These are phyloP conservation scores for Panulirus ornatus DNA, from an alignment of 1,140 invertebrate species.

Conservation along the genomic window DNA sequence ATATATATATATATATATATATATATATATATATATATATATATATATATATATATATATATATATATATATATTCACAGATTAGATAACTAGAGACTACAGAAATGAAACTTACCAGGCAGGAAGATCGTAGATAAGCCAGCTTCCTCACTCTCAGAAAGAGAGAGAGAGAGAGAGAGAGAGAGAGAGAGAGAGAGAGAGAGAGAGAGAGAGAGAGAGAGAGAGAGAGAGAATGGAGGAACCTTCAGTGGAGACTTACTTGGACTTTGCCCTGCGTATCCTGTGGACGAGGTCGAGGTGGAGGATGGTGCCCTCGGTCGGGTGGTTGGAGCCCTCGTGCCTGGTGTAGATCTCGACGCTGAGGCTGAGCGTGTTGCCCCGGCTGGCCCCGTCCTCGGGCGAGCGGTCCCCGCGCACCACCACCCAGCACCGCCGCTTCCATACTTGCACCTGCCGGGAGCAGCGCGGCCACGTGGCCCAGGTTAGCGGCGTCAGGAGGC, in stretches of 20 bases:
- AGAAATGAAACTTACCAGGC: no score
- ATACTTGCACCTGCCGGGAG: conserved; percentile 70
- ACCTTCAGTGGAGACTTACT: conserved; percentile 54
- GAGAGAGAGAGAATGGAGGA: not conserved
- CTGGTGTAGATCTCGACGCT: conserved; percentile 75
- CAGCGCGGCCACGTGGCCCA: not conserved
- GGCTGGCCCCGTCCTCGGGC: conserved; percentile 56
- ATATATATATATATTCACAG: no score
- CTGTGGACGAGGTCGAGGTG: conserved; percentile 74
- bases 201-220: conserved; percentile 31
- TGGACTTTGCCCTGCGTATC: conserved; percentile 72
- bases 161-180: conserved; percentile 25
- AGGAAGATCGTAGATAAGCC: no score
- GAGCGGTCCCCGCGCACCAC: conserved; percentile 71
- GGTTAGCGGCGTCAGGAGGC: no score
- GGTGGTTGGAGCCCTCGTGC: conserved; percentile 72
- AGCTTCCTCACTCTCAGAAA: no score
- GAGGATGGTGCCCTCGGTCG: conserved; percentile 73
- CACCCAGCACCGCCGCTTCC: conserved; percentile 73
- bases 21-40: no score
- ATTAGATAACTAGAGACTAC: no score
- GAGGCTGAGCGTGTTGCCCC: conserved; percentile 57
- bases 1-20: no score
- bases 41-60: no score
- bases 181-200: conserved; percentile 24